Evolutionary conservation across 2,888 invertebrate species (phyloP).

Genomic region (Drosophila emarginata): DNA sequence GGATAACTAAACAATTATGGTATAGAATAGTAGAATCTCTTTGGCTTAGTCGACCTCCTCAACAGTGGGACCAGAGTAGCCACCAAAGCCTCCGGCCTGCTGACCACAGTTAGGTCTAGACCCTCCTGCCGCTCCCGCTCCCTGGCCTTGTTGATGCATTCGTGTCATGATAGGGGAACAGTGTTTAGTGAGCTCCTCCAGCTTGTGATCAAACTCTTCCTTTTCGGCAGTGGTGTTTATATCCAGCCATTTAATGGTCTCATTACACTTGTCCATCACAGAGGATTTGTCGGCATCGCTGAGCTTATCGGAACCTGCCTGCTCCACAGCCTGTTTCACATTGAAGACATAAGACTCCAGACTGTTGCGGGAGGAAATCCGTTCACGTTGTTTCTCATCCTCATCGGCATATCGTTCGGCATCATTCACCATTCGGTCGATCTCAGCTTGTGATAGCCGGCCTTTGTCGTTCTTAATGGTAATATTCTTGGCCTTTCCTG

Average conservation of each 20-base stretch:
- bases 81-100: constrained; percentile 86
- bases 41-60: constrained; percentile 78
- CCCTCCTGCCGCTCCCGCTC: constrained; percentile 14
- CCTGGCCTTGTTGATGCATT: constrained; percentile 67
- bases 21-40: neutral
- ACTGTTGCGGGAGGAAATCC: constrained; percentile 87
- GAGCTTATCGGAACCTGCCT: constrained; percentile 84
- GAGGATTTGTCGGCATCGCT: constrained; percentile 35
- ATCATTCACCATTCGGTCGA: constrained; percentile 90
- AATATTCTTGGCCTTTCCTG: constrained; percentile 88
- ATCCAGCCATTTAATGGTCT: constrained; percentile 89
- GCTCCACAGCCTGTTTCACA: constrained; percentile 88
- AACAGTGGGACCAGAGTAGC: constrained; percentile 82
- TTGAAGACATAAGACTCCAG: constrained; percentile 88
- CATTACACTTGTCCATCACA: constrained; percentile 84
- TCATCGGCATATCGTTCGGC: constrained; percentile 89
- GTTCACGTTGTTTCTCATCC: constrained; percentile 87
- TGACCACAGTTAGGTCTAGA: constrained; percentile 79
- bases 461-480: constrained; percentile 93
- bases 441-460: constrained; percentile 90
- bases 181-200: constrained; percentile 78
- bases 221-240: constrained; percentile 89
- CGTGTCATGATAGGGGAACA: constrained; percentile 84
- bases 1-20: constrained; percentile 1
- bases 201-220: constrained; percentile 87